phyloP scores from a whole-genome alignment of 2,797 vertebrate genomes.

The Gymnopithys bicolor region DNA sequence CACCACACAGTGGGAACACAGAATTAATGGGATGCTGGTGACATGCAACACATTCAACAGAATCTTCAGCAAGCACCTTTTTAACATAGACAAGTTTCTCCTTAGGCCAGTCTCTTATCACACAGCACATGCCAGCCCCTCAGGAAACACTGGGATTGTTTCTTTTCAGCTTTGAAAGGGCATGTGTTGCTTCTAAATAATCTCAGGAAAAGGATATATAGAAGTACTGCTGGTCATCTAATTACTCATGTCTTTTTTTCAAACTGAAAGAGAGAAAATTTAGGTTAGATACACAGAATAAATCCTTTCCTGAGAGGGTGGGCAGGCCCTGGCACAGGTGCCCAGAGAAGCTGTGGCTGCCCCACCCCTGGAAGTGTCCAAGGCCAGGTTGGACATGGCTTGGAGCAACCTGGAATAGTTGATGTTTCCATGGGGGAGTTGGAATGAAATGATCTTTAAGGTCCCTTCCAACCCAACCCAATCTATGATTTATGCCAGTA shows the following conservation, averaged over 20 bases:
- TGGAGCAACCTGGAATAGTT: not conserved
- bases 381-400: not conserved
- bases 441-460: not conserved
- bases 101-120: not conserved
- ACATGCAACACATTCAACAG: not conserved
- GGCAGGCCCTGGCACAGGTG: accelerated
- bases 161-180: not conserved
- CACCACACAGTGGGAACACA: not conserved
- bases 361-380: not conserved
- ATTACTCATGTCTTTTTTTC: not conserved
- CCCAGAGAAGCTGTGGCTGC: not conserved
- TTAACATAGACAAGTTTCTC: not conserved
- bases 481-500: not conserved
- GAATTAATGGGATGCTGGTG: not conserved
- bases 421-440: no score
- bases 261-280: not conserved
- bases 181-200: not conserved
- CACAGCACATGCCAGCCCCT: not conserved
- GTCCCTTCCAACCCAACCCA: not conserved
- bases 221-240: not conserved
- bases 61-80: not conserved
- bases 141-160: not conserved
- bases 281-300: not conserved
- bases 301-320: not conserved
- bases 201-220: not conserved